Conservation (phyloP, 2,888 invertebrate genomes). For the Oligia fasciuncula region DNA sequence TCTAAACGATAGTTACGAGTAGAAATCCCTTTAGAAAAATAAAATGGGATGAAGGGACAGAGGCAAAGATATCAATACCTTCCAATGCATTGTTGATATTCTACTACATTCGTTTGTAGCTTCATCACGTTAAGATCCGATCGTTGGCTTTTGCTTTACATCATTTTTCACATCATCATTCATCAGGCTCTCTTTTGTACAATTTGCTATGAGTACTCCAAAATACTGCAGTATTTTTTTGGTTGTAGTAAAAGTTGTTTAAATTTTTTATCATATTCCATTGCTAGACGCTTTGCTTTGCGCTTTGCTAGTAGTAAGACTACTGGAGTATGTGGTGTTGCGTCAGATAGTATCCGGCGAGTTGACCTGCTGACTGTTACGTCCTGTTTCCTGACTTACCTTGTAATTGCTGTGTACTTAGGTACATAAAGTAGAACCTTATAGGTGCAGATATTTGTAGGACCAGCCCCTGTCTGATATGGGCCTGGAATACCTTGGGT, state of each 20-base stretch:
- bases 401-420: conserved; percentile 17
- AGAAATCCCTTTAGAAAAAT: neutral
- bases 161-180: neutral
- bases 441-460: neutral
- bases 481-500: neutral
- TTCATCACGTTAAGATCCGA: neutral
- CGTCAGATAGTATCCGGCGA: conserved; percentile 40
- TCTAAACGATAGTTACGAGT: neutral
- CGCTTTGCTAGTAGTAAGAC: neutral
- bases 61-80: neutral
- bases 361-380: conserved; percentile 32
- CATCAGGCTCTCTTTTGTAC: neutral
- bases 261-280: neutral
- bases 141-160: neutral
- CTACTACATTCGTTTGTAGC: too few relatives aligned
- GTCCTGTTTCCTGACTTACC: conserved; percentile 44
- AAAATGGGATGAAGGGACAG: too few relatives aligned
- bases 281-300: neutral
- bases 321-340: conserved; percentile 22
- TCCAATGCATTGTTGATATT: neutral
- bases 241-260: neutral
- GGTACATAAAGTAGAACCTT: conserved; percentile 6
- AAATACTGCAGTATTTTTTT: neutral
- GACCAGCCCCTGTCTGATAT: neutral
- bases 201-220: neutral